A percentile compares a stretch with the other conserved stretches of the same genome.
Conservation (phyloP, 2,113 vertebrate genomes). For the Polypterus bichir region DNA sequence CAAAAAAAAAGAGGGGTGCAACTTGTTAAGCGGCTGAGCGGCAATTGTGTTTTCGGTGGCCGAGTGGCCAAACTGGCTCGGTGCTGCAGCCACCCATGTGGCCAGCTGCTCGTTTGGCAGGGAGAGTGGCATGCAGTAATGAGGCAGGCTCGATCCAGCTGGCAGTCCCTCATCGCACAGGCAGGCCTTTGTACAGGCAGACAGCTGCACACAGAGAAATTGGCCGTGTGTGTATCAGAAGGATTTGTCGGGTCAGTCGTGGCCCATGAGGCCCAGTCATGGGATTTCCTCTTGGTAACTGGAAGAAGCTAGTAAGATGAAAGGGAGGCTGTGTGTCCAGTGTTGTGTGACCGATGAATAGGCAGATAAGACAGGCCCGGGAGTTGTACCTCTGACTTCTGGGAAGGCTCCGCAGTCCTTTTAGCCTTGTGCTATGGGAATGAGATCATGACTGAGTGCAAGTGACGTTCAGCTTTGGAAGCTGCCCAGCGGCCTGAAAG, state of each 20-base stretch:
- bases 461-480: too few relatives aligned
- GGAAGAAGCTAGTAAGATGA: conserved; percentile 25
- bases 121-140: conserved; percentile 53
- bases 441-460: too few relatives aligned
- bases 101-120: conserved; percentile 74
- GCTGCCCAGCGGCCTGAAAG: too few relatives aligned
- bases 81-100: conserved; percentile 46
- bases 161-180: conserved; percentile 73
- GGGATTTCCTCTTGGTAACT: conserved; percentile 59
- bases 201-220: conserved; percentile 67
- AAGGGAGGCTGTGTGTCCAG: conserved; percentile 11
- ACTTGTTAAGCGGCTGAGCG: not conserved
- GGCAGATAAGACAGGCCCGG: conserved; percentile 2
- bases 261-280: conserved; percentile 52
- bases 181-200: conserved; percentile 67
- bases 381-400: conserved; percentile 6
- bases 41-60: conserved; percentile 4
- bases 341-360: conserved; percentile 8
- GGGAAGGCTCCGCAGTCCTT: not conserved
- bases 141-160: conserved; percentile 64
- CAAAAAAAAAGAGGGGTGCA: conserved; percentile 2
- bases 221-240: conserved; percentile 55
- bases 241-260: conserved; percentile 62
- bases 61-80: conserved; percentile 9
- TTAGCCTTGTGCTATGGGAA: too few relatives aligned